Conservation (phyloP, 2,113 vertebrate genomes). For the Hydropotes inermis region DNA sequence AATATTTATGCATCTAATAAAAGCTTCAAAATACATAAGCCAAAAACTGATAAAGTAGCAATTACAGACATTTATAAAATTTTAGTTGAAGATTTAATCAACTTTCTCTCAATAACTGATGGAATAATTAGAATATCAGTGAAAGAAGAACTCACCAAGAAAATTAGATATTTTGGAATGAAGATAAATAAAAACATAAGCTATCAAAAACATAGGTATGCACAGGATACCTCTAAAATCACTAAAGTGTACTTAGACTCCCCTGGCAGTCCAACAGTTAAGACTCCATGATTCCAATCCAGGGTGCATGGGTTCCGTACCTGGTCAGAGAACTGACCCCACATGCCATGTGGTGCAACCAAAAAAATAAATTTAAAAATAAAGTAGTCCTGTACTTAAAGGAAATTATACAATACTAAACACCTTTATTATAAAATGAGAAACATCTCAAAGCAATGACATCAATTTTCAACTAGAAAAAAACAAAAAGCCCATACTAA, state of each 20-base stretch:
- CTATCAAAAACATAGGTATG: not conserved
- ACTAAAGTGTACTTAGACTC: not conserved
- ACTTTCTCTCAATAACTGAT: not conserved
- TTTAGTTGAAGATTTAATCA: not conserved
- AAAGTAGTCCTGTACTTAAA: not conserved
- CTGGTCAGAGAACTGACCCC: not conserved
- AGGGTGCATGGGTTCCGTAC: not conserved
- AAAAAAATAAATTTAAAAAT: not conserved
- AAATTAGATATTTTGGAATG: not conserved
- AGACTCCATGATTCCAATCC: not conserved
- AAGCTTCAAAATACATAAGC: not conserved
- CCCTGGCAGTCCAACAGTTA: not conserved
- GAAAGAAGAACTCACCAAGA: not conserved
- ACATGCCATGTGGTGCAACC: not conserved
- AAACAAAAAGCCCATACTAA: not conserved
- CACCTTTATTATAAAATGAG: not conserved
- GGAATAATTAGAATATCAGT: not conserved
- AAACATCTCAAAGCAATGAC: not conserved
- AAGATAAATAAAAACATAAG: not conserved
- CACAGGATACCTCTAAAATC: not conserved
- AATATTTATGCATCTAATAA: not conserved
- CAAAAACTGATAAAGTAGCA: not conserved
- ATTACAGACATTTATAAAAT: conserved; percentile 27
- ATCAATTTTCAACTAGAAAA: not conserved
- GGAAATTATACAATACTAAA: not conserved